phyloP scores from a whole-genome alignment of 2,888 invertebrate species.

The Coleophora deauratella region DNA sequence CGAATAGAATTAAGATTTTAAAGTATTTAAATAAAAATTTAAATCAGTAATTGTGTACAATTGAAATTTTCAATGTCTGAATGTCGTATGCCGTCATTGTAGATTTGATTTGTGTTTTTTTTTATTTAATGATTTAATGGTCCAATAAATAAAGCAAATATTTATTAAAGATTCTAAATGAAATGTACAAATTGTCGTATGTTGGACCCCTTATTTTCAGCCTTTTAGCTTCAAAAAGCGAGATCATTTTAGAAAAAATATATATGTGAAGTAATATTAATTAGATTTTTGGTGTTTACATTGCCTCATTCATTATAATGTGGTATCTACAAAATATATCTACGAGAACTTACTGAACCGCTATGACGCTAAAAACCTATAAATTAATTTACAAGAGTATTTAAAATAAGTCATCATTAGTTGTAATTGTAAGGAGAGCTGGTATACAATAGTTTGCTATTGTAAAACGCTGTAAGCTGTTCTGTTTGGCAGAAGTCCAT shows the following conservation, averaged over 20 bases:
- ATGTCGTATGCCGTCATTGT: conserved; percentile 45
- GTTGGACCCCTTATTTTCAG: conserved; percentile 27
- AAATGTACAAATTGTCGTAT: conserved; percentile 2
- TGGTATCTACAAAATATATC: too few species aligned
- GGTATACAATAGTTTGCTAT: conserved; percentile 19
- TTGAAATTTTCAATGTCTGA: conserved; percentile 41
- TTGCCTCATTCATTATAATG: too few species aligned
- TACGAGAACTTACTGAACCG: too few species aligned
- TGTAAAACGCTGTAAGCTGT: conserved; percentile 26
- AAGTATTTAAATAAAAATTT: conserved; percentile 8
- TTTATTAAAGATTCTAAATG: too few species aligned
- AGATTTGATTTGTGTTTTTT: conserved; percentile 2
- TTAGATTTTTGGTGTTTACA: too few species aligned
- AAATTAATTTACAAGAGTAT: conserved; percentile 47
- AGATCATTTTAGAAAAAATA: conserved; percentile 7
- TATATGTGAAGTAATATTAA: conserved; percentile 1
- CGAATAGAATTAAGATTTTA: conserved; percentile 3
- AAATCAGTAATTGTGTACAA: conserved; percentile 25
- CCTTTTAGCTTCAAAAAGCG: conserved; percentile 20
- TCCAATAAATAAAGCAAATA: conserved; percentile 9
- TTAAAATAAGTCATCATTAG: conserved; percentile 33
- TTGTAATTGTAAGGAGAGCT: conserved; percentile 27
- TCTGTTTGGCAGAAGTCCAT: conserved; percentile 41
- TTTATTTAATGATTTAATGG: conserved; percentile 19
- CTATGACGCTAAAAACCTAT: background rate